These are phyloP conservation scores for Ascaphus truei DNA, from an alignment of 2,113 vertebrate species.

Conservation along the genomic window DNA sequence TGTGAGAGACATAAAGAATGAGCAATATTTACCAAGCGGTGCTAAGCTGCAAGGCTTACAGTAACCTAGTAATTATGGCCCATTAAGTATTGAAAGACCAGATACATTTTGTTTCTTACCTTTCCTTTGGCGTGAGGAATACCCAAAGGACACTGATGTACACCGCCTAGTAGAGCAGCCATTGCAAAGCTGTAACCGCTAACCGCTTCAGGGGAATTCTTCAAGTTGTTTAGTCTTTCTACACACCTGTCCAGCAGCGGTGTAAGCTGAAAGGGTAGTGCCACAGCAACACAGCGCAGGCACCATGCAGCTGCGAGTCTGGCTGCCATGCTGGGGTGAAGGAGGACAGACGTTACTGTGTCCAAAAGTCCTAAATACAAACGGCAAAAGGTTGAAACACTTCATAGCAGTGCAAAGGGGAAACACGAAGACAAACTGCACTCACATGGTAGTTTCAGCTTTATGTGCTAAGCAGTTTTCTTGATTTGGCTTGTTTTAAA, in stretches of 20 bases:
- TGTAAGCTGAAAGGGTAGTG: conserved; percentile 89
- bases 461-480: not conserved
- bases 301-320: conserved; percentile 94
- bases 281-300: conserved; percentile 90
- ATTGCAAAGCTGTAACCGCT: conserved; percentile 98
- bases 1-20: too few species aligned
- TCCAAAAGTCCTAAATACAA: conserved; percentile 78
- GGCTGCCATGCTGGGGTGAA: conserved; percentile 97
- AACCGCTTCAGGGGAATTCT: conserved; percentile 94
- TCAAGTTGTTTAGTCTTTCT: conserved; percentile 92
- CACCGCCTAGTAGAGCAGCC: conserved; percentile 91
- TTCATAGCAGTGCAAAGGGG: too few species aligned
- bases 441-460: not conserved
- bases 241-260: conserved; percentile 91
- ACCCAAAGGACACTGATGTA: conserved; percentile 93
- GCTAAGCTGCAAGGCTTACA: too few species aligned
- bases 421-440: not conserved
- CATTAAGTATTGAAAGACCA: too few species aligned
- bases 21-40: too few species aligned
- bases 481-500: not conserved
- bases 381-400: conserved; percentile 10
- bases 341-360: conserved; percentile 90
- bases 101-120: too few species aligned
- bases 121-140: conserved; percentile 97
- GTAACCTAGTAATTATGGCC: too few species aligned